These are phyloP conservation scores for Lepidochitona cinerea DNA, from an alignment of 2,888 invertebrate species.

Conservation along the genomic window DNA sequence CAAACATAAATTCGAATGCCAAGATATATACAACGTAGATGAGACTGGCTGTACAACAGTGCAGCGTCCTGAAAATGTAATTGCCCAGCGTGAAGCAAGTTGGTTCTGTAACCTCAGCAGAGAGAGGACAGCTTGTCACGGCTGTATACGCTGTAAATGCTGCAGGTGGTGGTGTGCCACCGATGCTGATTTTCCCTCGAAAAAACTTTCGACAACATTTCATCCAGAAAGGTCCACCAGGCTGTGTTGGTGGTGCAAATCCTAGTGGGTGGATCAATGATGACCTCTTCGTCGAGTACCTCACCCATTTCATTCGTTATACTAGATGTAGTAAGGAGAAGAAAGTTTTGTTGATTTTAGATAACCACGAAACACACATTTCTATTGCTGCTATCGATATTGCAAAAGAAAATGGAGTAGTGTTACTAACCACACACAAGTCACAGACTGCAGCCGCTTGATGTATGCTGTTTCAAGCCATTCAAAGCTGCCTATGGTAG, in stretches of 20 bases:
- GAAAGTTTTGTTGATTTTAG: slow-evolving; percentile 19
- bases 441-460: slow-evolving; percentile 29
- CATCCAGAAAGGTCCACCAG: slow-evolving; percentile 14
- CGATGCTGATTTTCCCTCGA: slow-evolving; percentile 22
- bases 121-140: slow-evolving; percentile 30
- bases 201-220: slow-evolving; percentile 18
- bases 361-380: slow-evolving; percentile 23
- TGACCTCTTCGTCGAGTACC: slow-evolving; percentile 12
- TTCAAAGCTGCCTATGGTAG: too few relatives aligned
- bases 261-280: slow-evolving; percentile 17
- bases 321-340: slow-evolving; percentile 8
- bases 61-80: slow-evolving; percentile 23
- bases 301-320: slow-evolving; percentile 17
- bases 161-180: slow-evolving; percentile 18
- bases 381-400: slow-evolving; percentile 13
- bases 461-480: too few relatives aligned
- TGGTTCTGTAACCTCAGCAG: slow-evolving; percentile 26
- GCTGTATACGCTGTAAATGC: slow-evolving; percentile 25
- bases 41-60: slow-evolving; percentile 36
- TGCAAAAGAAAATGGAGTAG: slow-evolving; percentile 27
- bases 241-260: slow-evolving; percentile 12
- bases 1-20: too few relatives aligned
- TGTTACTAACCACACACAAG: slow-evolving; percentile 29
- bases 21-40: slow-evolving; percentile 30
- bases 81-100: slow-evolving; percentile 27